Conservation (phyloP, 2,113 vertebrate species). For the Vidua macroura region DNA sequence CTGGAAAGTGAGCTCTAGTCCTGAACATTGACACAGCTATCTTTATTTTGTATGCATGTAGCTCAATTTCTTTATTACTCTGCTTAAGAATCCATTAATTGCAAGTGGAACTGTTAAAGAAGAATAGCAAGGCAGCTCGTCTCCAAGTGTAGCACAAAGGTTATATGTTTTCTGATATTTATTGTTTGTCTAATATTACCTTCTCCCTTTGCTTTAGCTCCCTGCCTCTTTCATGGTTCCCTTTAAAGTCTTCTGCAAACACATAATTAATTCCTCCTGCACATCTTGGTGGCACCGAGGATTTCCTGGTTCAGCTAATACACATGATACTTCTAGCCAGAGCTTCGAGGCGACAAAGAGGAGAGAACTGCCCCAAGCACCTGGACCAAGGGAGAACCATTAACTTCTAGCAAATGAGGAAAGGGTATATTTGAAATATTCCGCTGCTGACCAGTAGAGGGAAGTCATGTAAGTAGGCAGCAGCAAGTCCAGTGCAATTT, state of each 20-base stretch:
- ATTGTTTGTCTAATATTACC: neutral
- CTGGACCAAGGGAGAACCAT: neutral
- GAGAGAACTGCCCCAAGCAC: neutral
- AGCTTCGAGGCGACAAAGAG: neutral
- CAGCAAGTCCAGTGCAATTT: neutral
- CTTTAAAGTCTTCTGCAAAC: conserved; percentile 6
- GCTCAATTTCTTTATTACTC: neutral
- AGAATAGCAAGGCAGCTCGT: neutral
- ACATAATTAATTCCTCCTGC: neutral
- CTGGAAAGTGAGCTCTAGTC: neutral
- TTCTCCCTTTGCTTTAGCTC: neutral
- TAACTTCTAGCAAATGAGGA: neutral
- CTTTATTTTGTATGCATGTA: neutral
- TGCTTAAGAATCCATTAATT: neutral
- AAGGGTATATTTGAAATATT: neutral
- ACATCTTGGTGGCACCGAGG: neutral
- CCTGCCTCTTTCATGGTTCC: neutral
- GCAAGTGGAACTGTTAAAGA: neutral
- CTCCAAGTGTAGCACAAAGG: neutral
- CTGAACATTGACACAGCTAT: neutral
- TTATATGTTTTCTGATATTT: neutral
- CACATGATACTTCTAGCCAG: neutral
- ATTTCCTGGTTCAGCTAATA: neutral
- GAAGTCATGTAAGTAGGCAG: conserved; percentile 23
- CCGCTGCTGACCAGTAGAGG: conserved; percentile 40